phyloP scores from a whole-genome alignment of 2,797 vertebrate genomes.

The Melopsittacus undulatus region DNA sequence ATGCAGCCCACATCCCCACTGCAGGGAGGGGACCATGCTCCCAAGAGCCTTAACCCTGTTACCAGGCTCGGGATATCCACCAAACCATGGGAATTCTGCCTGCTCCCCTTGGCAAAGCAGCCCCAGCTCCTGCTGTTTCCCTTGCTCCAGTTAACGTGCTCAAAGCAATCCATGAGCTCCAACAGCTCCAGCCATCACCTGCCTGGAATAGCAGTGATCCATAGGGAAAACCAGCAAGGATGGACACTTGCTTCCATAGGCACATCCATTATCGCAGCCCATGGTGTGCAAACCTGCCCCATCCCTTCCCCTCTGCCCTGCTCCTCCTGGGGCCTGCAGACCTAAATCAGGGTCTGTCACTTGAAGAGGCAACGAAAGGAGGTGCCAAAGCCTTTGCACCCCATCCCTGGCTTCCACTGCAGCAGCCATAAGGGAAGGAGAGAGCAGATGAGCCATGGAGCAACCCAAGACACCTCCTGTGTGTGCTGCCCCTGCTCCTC shows the following conservation, averaged over 20 bases:
- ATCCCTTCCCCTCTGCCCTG: background rate
- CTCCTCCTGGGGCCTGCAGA: background rate
- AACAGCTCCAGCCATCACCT: background rate
- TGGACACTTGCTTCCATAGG: background rate
- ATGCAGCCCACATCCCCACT: background rate
- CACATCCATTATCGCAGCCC: background rate
- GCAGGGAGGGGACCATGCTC: fast-evolving
- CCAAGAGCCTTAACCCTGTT: fast-evolving
- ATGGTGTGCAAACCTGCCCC: background rate
- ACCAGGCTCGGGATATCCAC: fast-evolving
- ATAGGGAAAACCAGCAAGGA: background rate
- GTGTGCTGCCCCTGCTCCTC: fast-evolving
- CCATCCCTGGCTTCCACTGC: background rate
- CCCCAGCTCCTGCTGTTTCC: fast-evolving
- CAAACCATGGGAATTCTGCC: fast-evolving
- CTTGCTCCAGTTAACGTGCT: background rate
- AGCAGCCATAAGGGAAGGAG: background rate
- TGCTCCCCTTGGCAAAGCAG: fast-evolving
- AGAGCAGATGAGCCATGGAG: fast-evolving
- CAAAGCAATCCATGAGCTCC: background rate
- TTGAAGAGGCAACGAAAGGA: background rate
- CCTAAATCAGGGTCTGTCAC: fast-evolving
- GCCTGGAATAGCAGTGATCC: fast-evolving
- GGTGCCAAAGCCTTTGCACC: background rate
- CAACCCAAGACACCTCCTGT: background rate